A percentile compares a stretch with the other conserved stretches of the same genome.
phyloP scores from a whole-genome alignment of 2,113 vertebrate genomes.

The Taxidea taxus region DNA sequence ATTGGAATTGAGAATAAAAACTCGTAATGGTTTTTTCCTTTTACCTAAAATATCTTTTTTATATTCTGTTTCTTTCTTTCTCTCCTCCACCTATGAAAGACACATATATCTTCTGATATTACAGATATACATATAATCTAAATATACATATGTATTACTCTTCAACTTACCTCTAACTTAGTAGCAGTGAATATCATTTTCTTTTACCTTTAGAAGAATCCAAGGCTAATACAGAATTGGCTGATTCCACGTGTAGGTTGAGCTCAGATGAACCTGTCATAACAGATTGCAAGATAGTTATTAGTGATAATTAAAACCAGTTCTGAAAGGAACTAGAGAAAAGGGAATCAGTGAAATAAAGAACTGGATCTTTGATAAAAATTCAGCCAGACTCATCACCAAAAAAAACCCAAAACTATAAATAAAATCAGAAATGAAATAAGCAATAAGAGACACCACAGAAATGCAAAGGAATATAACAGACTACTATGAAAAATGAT shows the following conservation, averaged over 20 bases:
- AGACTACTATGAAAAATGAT: background rate
- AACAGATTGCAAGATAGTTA: background rate
- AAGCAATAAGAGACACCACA: background rate
- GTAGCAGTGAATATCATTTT: background rate
- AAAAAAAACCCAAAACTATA: too few species aligned
- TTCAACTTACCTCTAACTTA: background rate
- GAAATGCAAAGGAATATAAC: background rate
- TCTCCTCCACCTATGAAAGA: background rate
- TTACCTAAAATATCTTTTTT: background rate
- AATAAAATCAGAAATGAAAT: background rate
- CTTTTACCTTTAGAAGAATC: background rate
- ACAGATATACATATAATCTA: background rate
- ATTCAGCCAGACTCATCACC: background rate
- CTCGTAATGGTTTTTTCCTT: background rate
- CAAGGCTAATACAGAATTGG: background rate
- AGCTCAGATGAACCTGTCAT: background rate
- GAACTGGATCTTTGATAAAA: background rate
- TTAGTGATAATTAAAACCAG: background rate
- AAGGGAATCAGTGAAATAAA: background rate
- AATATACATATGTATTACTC: background rate
- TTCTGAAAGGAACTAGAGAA: background rate
- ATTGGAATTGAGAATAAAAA: background rate
- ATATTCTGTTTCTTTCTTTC: background rate
- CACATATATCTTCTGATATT: background rate
- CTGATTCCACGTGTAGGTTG: background rate